These are phyloP conservation scores for Toxotes chatareus DNA, from an alignment of 2,113 vertebrate genomes.

Conservation along the genomic window DNA sequence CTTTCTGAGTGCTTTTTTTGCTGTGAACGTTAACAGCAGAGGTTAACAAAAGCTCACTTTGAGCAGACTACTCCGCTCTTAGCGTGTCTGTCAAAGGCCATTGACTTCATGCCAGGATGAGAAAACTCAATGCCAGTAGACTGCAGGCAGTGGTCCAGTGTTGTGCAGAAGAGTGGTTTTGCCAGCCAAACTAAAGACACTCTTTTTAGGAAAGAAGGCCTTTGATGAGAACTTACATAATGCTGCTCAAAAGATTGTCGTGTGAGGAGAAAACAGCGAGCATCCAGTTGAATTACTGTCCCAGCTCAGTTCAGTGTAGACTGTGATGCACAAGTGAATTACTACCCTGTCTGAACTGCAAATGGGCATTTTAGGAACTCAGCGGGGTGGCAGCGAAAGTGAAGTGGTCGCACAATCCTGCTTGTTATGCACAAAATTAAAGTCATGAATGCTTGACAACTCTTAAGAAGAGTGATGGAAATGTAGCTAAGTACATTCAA, in stretches of 20 bases:
- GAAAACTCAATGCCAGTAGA: slow-evolving; percentile 68
- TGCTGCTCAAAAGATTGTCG: slow-evolving; percentile 44
- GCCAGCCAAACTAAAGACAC: slow-evolving; percentile 45
- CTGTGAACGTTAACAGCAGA: slow-evolving; percentile 46
- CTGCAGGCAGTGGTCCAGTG: slow-evolving; percentile 56
- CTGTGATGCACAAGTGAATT: slow-evolving; percentile 60
- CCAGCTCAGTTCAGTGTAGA: slow-evolving; percentile 35
- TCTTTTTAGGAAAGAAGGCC: slow-evolving; percentile 57
- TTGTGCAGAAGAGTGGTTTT: slow-evolving; percentile 34
- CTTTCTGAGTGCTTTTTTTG: slow-evolving; percentile 52
- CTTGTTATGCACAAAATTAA: not conserved
- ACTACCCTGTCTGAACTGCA: not conserved
- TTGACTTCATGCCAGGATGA: slow-evolving; percentile 71
- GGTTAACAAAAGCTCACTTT: slow-evolving; percentile 65
- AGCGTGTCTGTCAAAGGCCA: slow-evolving; percentile 55
- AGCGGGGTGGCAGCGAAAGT: not conserved
- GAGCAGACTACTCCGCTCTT: slow-evolving; percentile 33
- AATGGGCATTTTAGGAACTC: slow-evolving; percentile 12
- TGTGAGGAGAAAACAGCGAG: slow-evolving; percentile 41
- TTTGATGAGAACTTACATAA: slow-evolving; percentile 67
- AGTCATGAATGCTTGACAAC: not conserved
- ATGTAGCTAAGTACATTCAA: not conserved
- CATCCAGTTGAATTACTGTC: slow-evolving; percentile 38
- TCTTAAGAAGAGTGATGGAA: not conserved
- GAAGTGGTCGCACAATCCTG: not conserved